phyloP scores from a whole-genome alignment of 2,797 vertebrate species.

The Podarcis siculus region DNA sequence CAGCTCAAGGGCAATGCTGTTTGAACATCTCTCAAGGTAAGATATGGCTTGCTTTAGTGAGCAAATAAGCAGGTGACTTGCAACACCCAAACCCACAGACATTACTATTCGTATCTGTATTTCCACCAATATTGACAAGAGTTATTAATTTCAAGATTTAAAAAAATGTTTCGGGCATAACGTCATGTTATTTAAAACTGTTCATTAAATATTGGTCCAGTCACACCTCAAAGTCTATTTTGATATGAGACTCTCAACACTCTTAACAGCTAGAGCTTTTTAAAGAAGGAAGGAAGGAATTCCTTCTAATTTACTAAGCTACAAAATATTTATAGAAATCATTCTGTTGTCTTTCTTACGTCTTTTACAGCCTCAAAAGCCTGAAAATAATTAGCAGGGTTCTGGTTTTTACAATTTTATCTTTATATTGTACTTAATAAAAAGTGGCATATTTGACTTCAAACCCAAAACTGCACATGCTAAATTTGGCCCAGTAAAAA shows the following conservation, averaged over 20 bases:
- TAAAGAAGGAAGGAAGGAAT: not conserved
- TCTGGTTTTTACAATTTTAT: not conserved
- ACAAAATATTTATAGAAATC: not conserved
- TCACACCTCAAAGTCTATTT: conserved; percentile 5
- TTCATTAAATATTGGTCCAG: conserved; percentile 22
- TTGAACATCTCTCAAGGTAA: conserved; percentile 17
- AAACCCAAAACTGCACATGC: not conserved
- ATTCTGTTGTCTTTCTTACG: not conserved
- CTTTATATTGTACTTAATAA: not conserved
- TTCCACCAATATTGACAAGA: conserved; percentile 29
- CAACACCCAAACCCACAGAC: conserved; percentile 1
- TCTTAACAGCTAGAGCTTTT: not conserved
- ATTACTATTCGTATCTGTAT: conserved; percentile 18
- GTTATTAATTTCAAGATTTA: conserved; percentile 6
- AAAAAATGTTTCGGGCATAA: conserved; percentile 19
- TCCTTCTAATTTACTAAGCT: not conserved
- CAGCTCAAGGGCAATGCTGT: not conserved
- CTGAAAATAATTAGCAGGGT: not conserved
- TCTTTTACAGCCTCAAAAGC: not conserved
- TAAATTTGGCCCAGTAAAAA: not conserved
- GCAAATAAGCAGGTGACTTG: conserved; percentile 21
- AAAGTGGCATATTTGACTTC: not conserved
- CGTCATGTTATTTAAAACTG: conserved; percentile 21
- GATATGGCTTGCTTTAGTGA: not conserved
- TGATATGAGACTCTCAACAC: conserved; percentile 13